phyloP scores from a whole-genome alignment of 2,797 vertebrate species.

The Ambastaia sidthimunki region DNA sequence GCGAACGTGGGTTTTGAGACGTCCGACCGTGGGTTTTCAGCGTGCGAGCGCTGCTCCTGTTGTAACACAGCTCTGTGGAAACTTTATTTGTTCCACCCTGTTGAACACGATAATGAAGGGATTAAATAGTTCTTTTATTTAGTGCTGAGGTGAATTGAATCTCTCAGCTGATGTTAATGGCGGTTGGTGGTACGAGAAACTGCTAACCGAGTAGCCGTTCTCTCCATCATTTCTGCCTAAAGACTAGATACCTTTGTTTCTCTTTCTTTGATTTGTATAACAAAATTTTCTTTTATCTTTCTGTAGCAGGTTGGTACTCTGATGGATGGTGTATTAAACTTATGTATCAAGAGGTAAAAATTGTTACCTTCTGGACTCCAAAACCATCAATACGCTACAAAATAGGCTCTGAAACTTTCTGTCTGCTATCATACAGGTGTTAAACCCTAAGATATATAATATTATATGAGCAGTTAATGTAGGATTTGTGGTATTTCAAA shows the following conservation, averaged over 20 bases:
- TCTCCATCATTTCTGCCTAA: not conserved
- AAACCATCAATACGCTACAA: too few relatives aligned
- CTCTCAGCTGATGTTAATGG: conserved; percentile 26
- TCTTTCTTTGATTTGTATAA: conserved; percentile 5
- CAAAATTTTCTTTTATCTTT: not conserved
- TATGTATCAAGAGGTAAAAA: not conserved
- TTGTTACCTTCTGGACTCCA: not conserved
- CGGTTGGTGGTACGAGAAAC: not conserved
- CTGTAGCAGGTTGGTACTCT: not conserved
- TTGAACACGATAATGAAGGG: conserved; percentile 58
- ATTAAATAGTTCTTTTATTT: conserved; percentile 48
- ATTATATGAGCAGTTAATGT: not conserved
- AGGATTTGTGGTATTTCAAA: not conserved
- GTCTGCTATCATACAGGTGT: too few relatives aligned
- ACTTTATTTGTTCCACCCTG: conserved; percentile 58
- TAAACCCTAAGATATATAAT: not conserved
- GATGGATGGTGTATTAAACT: not conserved
- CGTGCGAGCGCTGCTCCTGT: conserved; percentile 17
- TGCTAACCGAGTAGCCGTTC: not conserved
- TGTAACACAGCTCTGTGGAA: conserved; percentile 38
- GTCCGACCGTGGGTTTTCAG: too few relatives aligned
- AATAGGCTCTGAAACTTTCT: too few relatives aligned
- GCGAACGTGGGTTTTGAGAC: conserved; percentile 14
- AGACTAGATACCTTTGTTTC: conserved; percentile 37
- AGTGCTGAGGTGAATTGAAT: conserved; percentile 34